These are phyloP conservation scores for Cryptoprocta ferox DNA, from an alignment of 2,797 vertebrate species.

Conservation along the genomic window DNA sequence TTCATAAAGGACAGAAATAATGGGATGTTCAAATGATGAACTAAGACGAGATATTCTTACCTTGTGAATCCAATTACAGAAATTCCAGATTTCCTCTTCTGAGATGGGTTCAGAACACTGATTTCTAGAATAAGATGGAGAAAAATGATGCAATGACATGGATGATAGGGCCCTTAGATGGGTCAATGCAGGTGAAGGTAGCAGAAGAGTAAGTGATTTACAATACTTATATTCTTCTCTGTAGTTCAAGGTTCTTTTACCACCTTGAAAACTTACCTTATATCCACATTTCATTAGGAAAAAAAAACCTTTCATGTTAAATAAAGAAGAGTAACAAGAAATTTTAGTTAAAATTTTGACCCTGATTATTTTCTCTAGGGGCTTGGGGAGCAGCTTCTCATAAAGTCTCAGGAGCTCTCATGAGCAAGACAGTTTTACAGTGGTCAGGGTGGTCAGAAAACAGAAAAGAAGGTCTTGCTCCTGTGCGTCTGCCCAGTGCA, in stretches of 20 bases:
- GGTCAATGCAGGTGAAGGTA: neutral
- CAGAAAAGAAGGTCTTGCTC: neutral
- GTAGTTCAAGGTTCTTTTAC: neutral
- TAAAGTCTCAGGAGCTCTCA: neutral
- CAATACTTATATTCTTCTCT: neutral
- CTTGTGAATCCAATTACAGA: neutral
- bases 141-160: neutral
- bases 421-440: neutral
- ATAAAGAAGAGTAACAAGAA: neutral
- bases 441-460: neutral
- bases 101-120: neutral
- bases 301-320: neutral
- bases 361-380: neutral
- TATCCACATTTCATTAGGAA: conserved; percentile 16
- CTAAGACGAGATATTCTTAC: neutral
- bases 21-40: neutral
- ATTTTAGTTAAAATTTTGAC: neutral
- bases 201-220: neutral
- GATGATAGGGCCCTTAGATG: neutral
- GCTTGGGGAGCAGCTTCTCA: neutral
- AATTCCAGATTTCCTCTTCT: neutral
- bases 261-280: neutral
- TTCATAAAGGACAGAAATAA: neutral
- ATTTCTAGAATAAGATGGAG: neutral
- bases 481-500: neutral